Evolutionary conservation across 2,797 vertebrate genomes (phyloP).

Genomic region (Argentina silus): DNA sequence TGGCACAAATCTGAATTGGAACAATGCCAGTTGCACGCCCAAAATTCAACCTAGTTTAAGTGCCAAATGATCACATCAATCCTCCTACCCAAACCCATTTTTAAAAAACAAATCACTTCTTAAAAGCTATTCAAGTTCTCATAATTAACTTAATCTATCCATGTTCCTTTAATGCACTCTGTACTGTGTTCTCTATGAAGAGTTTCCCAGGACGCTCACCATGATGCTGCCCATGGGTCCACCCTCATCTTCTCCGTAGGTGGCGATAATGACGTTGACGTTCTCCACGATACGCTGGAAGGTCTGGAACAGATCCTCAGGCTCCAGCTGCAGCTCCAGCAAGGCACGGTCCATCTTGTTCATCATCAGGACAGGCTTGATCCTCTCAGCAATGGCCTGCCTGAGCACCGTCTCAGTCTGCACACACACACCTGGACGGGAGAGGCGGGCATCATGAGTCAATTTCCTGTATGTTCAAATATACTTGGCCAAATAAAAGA

Average conservation of each 20-base stretch:
- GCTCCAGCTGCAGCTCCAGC: conserved; percentile 90
- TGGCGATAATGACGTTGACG: conserved; percentile 94
- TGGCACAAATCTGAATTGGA: not conserved
- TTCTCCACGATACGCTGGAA: conserved; percentile 96
- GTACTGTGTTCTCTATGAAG: not conserved
- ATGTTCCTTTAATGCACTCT: not conserved
- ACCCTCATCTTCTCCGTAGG: conserved; percentile 89
- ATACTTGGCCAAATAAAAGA: too few relatives aligned
- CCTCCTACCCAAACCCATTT: too few relatives aligned
- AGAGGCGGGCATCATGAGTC: not conserved
- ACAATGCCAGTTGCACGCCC: not conserved
- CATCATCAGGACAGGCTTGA: conserved; percentile 97
- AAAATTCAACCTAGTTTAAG: too few relatives aligned
- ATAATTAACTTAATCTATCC: not conserved
- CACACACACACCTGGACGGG: conserved; percentile 86
- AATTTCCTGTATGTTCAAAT: too few relatives aligned
- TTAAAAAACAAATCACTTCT: too few relatives aligned
- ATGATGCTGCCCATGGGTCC: conserved; percentile 94
- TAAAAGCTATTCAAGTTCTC: too few relatives aligned
- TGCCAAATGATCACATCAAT: too few relatives aligned
- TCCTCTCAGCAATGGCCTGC: conserved; percentile 93
- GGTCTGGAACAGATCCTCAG: conserved; percentile 91
- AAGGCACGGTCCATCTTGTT: conserved; percentile 98
- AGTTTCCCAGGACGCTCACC: conserved; percentile 69
- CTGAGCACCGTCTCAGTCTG: conserved; percentile 96